Conservation (phyloP, 2,113 vertebrate species). For the Rafetus swinhoei region DNA sequence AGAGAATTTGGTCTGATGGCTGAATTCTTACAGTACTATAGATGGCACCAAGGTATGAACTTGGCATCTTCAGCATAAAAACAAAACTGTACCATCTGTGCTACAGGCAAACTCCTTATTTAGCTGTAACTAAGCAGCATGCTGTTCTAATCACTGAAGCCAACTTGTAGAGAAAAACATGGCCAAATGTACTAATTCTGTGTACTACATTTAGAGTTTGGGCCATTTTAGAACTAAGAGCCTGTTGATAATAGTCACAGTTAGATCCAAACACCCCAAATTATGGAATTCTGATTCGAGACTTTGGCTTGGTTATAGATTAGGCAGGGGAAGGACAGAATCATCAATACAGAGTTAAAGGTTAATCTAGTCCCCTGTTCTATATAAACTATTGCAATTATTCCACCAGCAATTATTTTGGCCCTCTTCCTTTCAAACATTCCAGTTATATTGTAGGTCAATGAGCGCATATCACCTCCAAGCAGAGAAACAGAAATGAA, state of each 20-base stretch:
- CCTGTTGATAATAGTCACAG: neutral
- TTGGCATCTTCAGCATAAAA: neutral
- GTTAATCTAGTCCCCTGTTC: neutral
- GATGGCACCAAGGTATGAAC: neutral
- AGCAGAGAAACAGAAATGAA: neutral
- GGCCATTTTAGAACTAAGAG: constrained; percentile 30
- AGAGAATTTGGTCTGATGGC: neutral
- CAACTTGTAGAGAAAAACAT: constrained; percentile 12
- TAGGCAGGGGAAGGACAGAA: neutral
- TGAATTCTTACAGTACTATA: neutral
- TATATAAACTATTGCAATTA: constrained; percentile 23
- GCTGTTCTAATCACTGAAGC: constrained; percentile 18
- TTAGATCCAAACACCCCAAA: neutral
- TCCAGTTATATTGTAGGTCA: neutral
- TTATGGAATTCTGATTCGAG: neutral
- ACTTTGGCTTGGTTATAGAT: neutral
- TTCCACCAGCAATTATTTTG: constrained; percentile 29
- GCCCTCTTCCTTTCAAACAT: neutral
- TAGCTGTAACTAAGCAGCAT: constrained; percentile 17
- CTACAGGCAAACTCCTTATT: neutral
- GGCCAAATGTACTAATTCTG: accelerated
- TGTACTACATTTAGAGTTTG: constrained; percentile 36
- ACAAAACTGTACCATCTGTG: neutral
- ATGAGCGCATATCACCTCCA: neutral
- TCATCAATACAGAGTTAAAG: constrained; percentile 25